Conservation (phyloP, 2,888 invertebrate genomes). For the Anodontia alba region DNA sequence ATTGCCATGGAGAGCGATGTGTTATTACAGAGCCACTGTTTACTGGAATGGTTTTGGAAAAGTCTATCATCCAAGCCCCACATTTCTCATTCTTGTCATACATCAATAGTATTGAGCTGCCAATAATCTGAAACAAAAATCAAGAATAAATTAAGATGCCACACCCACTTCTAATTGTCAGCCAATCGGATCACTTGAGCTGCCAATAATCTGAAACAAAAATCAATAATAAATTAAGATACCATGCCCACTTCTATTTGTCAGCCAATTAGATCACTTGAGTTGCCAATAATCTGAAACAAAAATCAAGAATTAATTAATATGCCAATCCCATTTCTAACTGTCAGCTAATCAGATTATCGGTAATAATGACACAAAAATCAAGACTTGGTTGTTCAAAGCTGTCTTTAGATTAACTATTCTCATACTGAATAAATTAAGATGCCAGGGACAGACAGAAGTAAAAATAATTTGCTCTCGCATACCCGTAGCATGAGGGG, state of each 20-base stretch:
- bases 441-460: too few species aligned
- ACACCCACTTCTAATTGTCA: too few species aligned
- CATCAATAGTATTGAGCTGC: constrained; percentile 96
- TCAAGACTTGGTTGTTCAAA: not conserved
- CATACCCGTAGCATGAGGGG: too few species aligned
- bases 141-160: not conserved
- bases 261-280: too few species aligned
- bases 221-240: not conserved
- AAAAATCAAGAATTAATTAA: not conserved
- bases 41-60: constrained; percentile 94
- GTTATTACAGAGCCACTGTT: constrained; percentile 88
- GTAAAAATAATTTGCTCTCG: too few species aligned
- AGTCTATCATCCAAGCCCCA: constrained; percentile 98
- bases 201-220: constrained; percentile 14
- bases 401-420: too few species aligned
- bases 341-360: too few species aligned
- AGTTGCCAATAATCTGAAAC: constrained; percentile 12
- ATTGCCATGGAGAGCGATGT: constrained; percentile 93
- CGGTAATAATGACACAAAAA: constrained; percentile 6
- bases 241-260: too few species aligned
- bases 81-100: constrained; percentile 93
- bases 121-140: constrained; percentile 77
- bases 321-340: too few species aligned
- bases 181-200: too few species aligned
- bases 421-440: too few species aligned